phyloP scores from a whole-genome alignment of 1,140 invertebrate species.

The Zaprionus nigranus region DNA sequence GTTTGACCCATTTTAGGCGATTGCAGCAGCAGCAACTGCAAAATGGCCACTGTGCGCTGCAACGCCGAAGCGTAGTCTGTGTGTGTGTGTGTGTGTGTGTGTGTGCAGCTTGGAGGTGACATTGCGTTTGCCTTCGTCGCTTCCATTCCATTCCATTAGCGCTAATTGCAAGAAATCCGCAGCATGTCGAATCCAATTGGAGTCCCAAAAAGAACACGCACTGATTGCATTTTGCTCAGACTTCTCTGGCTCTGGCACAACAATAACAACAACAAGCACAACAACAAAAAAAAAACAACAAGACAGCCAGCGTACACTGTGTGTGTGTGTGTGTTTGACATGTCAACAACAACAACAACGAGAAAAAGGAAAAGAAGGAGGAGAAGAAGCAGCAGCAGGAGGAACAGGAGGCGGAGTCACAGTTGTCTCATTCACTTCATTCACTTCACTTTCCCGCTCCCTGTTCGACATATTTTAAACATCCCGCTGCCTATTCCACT shows the following conservation, averaged over 20 bases:
- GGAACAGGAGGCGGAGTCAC: background rate
- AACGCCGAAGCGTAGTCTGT: background rate
- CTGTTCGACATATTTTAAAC: background rate
- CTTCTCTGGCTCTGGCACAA: background rate
- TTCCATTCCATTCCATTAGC: conserved; percentile 6
- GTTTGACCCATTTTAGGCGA: conserved; percentile 55
- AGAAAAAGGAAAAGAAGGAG: background rate
- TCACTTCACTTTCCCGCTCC: conserved; percentile 26
- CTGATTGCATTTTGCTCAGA: background rate
- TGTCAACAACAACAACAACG: conserved; percentile 7
- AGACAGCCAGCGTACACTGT: background rate
- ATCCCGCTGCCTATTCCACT: background rate
- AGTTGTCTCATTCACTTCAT: no score
- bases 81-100: background rate
- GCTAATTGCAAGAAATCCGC: conserved; percentile 10
- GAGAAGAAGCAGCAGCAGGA: background rate
- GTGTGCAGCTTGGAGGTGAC: conserved; percentile 21
- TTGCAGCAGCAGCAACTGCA: conserved; percentile 29
- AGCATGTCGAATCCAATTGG: conserved; percentile 15
- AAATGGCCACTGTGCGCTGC: conserved; percentile 12
- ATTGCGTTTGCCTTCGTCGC: conserved; percentile 9
- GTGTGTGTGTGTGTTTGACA: background rate
- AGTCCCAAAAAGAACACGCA: background rate
- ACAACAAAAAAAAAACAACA: conserved; percentile 27
- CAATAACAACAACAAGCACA: background rate